Conservation (phyloP, 1,140 invertebrate species). For the Drosophila ambigua region DNA sequence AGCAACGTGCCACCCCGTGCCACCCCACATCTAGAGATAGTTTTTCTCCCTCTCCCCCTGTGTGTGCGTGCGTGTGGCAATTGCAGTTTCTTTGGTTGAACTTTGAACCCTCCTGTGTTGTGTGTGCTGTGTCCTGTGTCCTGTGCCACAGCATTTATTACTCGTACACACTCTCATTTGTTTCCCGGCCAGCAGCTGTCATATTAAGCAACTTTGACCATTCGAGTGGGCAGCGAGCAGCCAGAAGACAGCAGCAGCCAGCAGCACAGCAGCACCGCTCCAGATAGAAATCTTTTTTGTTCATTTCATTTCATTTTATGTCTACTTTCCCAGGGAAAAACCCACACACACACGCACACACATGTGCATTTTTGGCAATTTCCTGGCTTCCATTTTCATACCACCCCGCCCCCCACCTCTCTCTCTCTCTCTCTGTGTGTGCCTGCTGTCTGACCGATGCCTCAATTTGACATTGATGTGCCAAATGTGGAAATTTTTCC, state of each 20-base stretch:
- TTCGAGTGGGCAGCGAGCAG: conserved; percentile 49
- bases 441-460: conserved; percentile 60
- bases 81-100: conserved; percentile 69
- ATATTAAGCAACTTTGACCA: conserved; percentile 80
- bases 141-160: conserved; percentile 62
- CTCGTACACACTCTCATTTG: conserved; percentile 66
- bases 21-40: background rate
- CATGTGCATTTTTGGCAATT: conserved; percentile 64
- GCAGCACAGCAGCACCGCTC: conserved; percentile 32
- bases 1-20: conserved; percentile 15
- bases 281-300: conserved; percentile 82
- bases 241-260: background rate
- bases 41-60: conserved; percentile 15
- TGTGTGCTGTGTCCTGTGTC: background rate
- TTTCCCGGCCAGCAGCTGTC: conserved; percentile 63
- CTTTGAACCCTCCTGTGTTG: conserved; percentile 41
- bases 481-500: conserved; percentile 76
- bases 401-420: no score
- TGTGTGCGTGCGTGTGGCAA: conserved; percentile 34
- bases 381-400: conserved; percentile 46
- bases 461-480: conserved; percentile 82
- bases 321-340: conserved; percentile 55
- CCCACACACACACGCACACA: conserved; percentile 27
- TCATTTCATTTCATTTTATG: conserved; percentile 82
- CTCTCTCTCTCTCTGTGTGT: background rate